phyloP scores from a whole-genome alignment of 1,140 invertebrate species.

The Bombus turneri region DNA sequence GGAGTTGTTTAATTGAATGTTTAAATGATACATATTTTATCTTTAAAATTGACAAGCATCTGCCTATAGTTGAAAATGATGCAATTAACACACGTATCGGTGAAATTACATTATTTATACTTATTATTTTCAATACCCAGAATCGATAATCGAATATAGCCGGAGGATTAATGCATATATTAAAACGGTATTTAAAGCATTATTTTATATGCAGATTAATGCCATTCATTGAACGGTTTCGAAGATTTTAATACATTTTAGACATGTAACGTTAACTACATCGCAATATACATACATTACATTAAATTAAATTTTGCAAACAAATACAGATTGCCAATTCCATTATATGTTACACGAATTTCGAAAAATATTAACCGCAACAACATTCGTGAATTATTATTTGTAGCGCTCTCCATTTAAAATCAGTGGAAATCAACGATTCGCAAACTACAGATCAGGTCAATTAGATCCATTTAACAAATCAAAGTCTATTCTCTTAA shows the following conservation, averaged over 20 bases:
- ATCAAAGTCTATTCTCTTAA: constrained; percentile 13
- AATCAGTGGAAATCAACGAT: not conserved
- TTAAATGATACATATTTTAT: not conserved
- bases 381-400: not conserved
- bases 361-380: not conserved
- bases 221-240: not conserved
- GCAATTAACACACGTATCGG: not conserved
- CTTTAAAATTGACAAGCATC: not conserved
- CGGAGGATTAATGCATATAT: not conserved
- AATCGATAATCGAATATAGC: not conserved
- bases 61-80: not conserved
- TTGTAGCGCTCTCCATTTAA: not conserved
- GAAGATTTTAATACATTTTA: not conserved
- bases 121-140: not conserved
- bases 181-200: not conserved
- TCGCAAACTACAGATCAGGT: not conserved
- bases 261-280: not conserved
- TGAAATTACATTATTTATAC: not conserved
- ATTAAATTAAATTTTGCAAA: not conserved
- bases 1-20: not conserved
- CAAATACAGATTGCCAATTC: not conserved
- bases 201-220: constrained; percentile 4
- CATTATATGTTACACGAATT: not conserved
- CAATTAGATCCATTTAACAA: constrained; percentile 25
- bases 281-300: not conserved